Percentiles rank a stretch among this genome's conserved stretches.
Conservation (phyloP, 2,888 invertebrate species). For the Nineta flava region DNA sequence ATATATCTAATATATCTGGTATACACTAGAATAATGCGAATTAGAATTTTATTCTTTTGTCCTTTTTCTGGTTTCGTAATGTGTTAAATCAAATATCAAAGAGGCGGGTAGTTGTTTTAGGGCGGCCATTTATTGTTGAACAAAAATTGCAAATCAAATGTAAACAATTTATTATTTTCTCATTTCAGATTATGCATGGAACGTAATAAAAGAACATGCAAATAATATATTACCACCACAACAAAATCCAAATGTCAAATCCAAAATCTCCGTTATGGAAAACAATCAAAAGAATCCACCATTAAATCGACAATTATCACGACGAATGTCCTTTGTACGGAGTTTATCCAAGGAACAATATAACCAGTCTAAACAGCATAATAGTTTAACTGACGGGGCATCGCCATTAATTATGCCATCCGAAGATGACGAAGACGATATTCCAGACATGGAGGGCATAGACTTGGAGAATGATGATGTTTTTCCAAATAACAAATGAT, state of each 20-base stretch:
- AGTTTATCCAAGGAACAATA: conserved; percentile 37
- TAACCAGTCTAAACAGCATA: conserved; percentile 27
- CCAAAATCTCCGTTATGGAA: background rate
- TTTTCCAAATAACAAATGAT: no score
- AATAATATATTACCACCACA: conserved; percentile 14
- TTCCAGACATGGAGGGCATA: no score
- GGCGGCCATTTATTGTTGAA: no score
- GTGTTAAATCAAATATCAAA: no score
- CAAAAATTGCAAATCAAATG: no score
- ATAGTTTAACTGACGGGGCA: conserved; percentile 36
- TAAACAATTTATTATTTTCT: no score
- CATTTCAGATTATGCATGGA: conserved; percentile 39
- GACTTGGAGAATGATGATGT: no score
- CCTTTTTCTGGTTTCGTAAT: no score
- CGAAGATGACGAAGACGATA: conserved; percentile 6
- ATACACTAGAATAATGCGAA: no score
- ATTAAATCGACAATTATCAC: conserved; percentile 33
- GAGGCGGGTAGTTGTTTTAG: no score
- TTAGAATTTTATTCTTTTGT: no score
- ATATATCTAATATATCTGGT: no score
- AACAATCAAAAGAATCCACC: conserved; percentile 22
- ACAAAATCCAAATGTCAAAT: background rate
- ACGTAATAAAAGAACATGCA: conserved; percentile 41
- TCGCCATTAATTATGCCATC: conserved; percentile 36
- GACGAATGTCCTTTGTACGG: conserved; percentile 38